Percentiles rank a stretch among this genome's conserved stretches.
phyloP scores from a whole-genome alignment of 2,113 vertebrate species.

The Macroglossus sobrinus region DNA sequence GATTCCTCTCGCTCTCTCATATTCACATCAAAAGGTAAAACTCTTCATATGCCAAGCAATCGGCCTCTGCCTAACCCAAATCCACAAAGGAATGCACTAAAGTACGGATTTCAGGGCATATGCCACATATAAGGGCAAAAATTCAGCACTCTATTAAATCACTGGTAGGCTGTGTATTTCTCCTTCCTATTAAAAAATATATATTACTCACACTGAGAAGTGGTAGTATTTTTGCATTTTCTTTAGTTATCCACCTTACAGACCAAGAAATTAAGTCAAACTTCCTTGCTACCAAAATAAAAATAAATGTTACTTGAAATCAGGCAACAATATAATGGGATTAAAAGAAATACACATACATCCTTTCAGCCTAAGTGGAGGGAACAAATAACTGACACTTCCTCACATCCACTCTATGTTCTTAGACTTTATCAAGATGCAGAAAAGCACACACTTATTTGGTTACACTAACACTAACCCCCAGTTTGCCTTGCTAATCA shows the following conservation, averaged over 20 bases:
- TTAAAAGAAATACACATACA: not conserved
- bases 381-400: fast-evolving
- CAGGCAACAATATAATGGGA: not conserved
- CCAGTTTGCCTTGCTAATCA: not conserved
- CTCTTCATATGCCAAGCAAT: not conserved
- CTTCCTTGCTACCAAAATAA: slow-evolving; percentile 51
- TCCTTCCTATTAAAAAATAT: not conserved
- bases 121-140: not conserved
- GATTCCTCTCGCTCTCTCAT: not conserved
- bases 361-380: not conserved
- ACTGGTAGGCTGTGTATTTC: not conserved
- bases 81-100: not conserved
- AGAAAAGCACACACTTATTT: fast-evolving
- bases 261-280: not conserved
- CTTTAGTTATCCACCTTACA: not conserved
- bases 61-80: not conserved
- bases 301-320: not conserved
- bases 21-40: not conserved
- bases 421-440: not conserved
- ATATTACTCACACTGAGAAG: not conserved
- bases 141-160: not conserved
- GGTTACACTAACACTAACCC: not conserved
- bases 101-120: not conserved
- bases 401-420: not conserved
- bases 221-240: not conserved